Percentiles rank a stretch among this genome's conserved stretches.
These are phyloP conservation scores for Sterna hirundo DNA, from an alignment of 2,113 vertebrate species.

Conservation along the genomic window DNA sequence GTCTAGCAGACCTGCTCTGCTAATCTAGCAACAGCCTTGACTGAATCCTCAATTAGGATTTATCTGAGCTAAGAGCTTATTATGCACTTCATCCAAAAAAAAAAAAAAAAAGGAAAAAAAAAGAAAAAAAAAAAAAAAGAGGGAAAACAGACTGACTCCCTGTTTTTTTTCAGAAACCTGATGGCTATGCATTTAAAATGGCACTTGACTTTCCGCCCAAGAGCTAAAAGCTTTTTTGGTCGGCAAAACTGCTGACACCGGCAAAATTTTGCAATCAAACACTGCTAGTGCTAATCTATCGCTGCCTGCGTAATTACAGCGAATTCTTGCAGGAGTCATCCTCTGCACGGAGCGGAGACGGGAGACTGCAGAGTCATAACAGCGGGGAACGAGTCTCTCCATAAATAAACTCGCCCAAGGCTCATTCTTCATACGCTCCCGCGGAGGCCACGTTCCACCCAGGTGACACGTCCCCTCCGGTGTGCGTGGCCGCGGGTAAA, in stretches of 20 bases:
- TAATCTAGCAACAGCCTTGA: slow-evolving; percentile 29
- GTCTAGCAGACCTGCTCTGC: slow-evolving; percentile 23
- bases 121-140: neutral
- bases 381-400: neutral
- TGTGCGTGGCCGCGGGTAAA: accelerated
- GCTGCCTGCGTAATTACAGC: neutral
- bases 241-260: neutral
- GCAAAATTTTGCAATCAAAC: neutral
- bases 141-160: neutral
- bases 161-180: neutral
- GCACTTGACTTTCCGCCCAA: slow-evolving; percentile 44
- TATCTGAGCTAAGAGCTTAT: slow-evolving; percentile 44
- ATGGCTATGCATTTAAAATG: slow-evolving; percentile 21
- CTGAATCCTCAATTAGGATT: slow-evolving; percentile 51
- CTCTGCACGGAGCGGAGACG: neutral
- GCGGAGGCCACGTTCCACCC: neutral
- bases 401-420: accelerated
- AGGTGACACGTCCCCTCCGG: neutral
- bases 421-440: neutral
- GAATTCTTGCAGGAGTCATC: neutral
- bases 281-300: neutral
- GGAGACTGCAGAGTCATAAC: neutral
- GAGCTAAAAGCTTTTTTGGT: slow-evolving; percentile 65
- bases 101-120: neutral
- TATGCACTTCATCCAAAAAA: neutral